Evolutionary conservation across 2,888 invertebrate genomes (phyloP).

Genomic region (Sipha maydis): DNA sequence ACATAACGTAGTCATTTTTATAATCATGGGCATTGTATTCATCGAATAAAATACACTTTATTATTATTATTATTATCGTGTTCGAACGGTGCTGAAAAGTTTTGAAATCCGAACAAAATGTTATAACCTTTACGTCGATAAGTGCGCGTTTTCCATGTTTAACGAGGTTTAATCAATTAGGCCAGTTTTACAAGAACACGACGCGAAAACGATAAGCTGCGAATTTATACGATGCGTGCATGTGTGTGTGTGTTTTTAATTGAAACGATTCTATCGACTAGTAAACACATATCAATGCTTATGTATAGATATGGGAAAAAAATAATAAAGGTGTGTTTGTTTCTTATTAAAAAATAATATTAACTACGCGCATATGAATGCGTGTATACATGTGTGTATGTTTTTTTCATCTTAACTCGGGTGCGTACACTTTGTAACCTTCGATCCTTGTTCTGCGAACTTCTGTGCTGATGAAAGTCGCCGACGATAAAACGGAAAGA

Average conservation of each 20-base stretch:
- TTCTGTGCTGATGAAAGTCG: slow-evolving; percentile 32
- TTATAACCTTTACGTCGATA: neutral
- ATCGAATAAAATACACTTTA: too few species aligned
- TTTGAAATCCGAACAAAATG: neutral
- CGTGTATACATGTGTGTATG: neutral
- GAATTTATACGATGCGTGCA: neutral
- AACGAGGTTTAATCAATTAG: slow-evolving; percentile 22
- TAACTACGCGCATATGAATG: neutral
- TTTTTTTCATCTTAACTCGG: neutral
- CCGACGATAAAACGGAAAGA: slow-evolving; percentile 25
- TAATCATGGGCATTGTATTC: too few species aligned
- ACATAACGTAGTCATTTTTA: too few species aligned
- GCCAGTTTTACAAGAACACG: neutral
- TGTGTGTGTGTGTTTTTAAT: slow-evolving; percentile 27
- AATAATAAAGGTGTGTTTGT: slow-evolving; percentile 42
- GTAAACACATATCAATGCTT: neutral
- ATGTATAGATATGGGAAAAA: neutral
- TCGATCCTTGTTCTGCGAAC: slow-evolving; percentile 43
- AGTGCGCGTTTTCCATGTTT: neutral
- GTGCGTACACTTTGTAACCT: slow-evolving; percentile 1
- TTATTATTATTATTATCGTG: neutral
- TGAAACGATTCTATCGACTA: slow-evolving; percentile 13
- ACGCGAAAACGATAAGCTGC: slow-evolving; percentile 10
- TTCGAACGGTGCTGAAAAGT: neutral
- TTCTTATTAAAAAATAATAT: slow-evolving; percentile 29